Evolutionary conservation across 2,888 invertebrate species (phyloP), one percentile per base, ranked within the genome.

Genomic region (Aproaerema taeniolella): DNA sequence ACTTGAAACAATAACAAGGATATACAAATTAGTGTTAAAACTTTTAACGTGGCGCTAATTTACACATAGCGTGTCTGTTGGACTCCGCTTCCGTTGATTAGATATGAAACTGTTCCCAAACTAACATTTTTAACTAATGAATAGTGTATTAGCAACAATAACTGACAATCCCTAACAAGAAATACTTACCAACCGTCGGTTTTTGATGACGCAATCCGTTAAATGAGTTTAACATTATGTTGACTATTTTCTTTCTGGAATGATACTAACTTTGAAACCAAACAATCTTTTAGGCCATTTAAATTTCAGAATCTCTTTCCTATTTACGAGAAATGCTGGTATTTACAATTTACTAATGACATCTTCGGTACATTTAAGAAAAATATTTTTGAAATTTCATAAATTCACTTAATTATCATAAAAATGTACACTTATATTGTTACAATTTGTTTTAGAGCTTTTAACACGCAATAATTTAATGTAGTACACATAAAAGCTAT

Each of bases 311-410:
- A n/a, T n/a, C n/a, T n/a, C n/a, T n/a, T n/a, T n/a, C n/a, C n/a
- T n/a, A 53, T 65, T 68, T 58, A 50, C 47, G 63, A 64, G 64
- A 70, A 59, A 61, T 46, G 49, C 48, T n/a, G 43, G 49, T 67
- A 67, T 67, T 58, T 70, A 76, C 67, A 41, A 49, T 51, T 39
- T 48, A 43, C 47, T 62, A 59, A n/a, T n/a, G n/a, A n/a, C n/a
- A n/a, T 56, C 46, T 52, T 58, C 56, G 51, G 48, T 61, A 65
- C 52, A 53, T 55, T 55, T 67, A 65, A 61, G 67, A 74, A 77
- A 77, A 74, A 74, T 70, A 71, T 59, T 62, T 59, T 58, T 58
- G 58, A 49, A 56, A 53, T 67, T 65, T 53, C 54, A 63, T 61
- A n/a, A n/a, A n/a, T n/a, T n/a, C n/a, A n/a, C n/a, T n/a, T n/a